These are phyloP conservation scores for Catagonus wagneri DNA, from an alignment of 2,113 vertebrate genomes.

Conservation along the genomic window DNA sequence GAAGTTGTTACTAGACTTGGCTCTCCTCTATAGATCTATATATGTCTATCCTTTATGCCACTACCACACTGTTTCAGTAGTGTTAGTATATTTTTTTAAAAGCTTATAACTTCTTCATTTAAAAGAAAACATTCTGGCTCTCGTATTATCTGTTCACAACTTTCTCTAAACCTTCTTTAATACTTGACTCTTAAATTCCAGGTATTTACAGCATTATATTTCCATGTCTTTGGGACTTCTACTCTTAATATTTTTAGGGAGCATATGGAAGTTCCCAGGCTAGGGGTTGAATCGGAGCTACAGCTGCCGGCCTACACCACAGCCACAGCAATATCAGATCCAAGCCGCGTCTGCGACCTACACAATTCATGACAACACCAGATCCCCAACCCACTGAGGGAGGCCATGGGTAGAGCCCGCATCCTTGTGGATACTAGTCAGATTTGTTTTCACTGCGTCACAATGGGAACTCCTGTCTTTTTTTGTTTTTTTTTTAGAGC, in stretches of 20 bases:
- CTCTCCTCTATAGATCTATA: not conserved
- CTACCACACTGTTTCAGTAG: not conserved
- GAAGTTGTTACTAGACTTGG: not conserved
- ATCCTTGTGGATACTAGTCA: too few relatives aligned
- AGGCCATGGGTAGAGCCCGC: too few relatives aligned
- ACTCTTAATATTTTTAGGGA: not conserved
- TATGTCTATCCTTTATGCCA: not conserved
- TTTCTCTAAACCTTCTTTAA: constrained; percentile 4
- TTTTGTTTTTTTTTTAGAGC: too few relatives aligned
- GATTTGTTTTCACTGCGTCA: too few relatives aligned
- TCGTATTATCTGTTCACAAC: not conserved
- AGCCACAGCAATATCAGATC: too few relatives aligned
- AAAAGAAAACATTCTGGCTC: constrained; percentile 10
- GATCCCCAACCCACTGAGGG: too few relatives aligned
- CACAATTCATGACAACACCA: too few relatives aligned
- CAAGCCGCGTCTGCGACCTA: too few relatives aligned
- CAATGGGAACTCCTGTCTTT: too few relatives aligned
- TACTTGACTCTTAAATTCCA: not conserved
- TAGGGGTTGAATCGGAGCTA: too few relatives aligned
- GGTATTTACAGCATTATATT: not conserved
- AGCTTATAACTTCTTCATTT: not conserved
- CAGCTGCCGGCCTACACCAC: too few relatives aligned
- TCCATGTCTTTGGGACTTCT: not conserved
- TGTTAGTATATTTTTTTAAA: not conserved
- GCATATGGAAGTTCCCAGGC: too few relatives aligned